Conservation (phyloP, 2,113 vertebrate genomes). For the Hemibagrus wyckioides region DNA sequence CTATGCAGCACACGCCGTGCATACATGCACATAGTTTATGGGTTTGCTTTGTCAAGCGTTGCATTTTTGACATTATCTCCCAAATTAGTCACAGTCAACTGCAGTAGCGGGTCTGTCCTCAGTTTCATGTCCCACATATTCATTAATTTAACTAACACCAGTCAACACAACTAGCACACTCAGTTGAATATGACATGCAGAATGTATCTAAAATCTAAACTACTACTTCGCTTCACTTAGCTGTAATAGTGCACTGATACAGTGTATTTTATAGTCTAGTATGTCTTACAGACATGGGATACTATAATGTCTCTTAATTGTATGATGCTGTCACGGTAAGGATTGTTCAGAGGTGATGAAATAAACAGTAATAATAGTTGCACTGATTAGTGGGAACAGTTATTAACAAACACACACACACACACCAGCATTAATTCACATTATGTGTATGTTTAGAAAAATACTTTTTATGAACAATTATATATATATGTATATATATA, state of each 20-base stretch:
- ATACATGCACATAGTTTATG: conserved; percentile 6
- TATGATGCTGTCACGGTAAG: not conserved
- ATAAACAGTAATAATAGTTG: not conserved
- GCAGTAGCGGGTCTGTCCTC: not conserved
- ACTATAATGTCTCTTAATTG: not conserved
- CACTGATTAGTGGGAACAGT: not conserved
- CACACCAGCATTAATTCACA: not conserved
- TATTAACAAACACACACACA: not conserved
- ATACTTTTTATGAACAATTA: not conserved
- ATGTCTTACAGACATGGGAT: not conserved
- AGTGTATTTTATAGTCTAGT: not conserved
- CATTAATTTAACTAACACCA: not conserved
- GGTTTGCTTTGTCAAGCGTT: not conserved
- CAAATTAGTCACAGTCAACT: conserved; percentile 7
- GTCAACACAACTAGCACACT: not conserved
- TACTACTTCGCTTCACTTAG: not conserved
- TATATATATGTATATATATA: too few relatives aligned
- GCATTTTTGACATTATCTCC: conserved; percentile 1
- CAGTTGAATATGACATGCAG: not conserved
- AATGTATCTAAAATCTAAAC: not conserved
- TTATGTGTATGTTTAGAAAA: not conserved
- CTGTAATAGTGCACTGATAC: not conserved
- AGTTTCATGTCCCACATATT: not conserved
- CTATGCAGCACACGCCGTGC: not conserved
- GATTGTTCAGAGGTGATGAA: too few relatives aligned